Evolutionary conservation across 2,797 vertebrate genomes (phyloP).

Genomic region (Danionella dracula): DNA sequence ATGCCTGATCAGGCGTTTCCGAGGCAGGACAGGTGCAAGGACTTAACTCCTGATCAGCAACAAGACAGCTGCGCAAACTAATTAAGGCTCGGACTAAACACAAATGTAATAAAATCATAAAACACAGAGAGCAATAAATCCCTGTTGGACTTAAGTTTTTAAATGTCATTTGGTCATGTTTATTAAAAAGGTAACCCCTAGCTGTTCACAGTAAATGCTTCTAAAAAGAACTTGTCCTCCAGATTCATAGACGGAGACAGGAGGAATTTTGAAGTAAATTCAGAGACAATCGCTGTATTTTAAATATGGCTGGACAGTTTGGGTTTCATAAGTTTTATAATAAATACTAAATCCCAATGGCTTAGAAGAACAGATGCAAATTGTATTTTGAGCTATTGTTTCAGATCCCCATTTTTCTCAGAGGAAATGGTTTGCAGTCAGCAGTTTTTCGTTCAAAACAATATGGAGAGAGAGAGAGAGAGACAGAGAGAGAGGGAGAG

Average conservation of each 20-base stretch:
- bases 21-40: too few species aligned
- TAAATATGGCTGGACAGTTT: neutral
- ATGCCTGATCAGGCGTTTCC: too few species aligned
- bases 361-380: constrained; percentile 31
- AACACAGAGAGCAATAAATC: too few species aligned
- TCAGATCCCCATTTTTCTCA: constrained; percentile 40
- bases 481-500: neutral
- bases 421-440: constrained; percentile 32
- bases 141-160: too few species aligned
- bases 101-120: too few species aligned
- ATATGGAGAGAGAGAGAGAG: neutral
- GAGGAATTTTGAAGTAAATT: neutral
- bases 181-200: too few species aligned
- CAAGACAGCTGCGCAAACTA: too few species aligned
- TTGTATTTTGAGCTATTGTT: constrained; percentile 39
- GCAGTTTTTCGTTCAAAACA: constrained; percentile 20
- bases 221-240: neutral
- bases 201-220: too few species aligned
- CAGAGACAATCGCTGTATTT: neutral
- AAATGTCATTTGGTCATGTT: too few species aligned
- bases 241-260: neutral
- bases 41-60: too few species aligned
- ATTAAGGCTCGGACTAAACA: too few species aligned
- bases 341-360: constrained; percentile 22
- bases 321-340: neutral